phyloP scores from a whole-genome alignment of 2,797 vertebrate genomes.

The Sebastes elongatus region DNA sequence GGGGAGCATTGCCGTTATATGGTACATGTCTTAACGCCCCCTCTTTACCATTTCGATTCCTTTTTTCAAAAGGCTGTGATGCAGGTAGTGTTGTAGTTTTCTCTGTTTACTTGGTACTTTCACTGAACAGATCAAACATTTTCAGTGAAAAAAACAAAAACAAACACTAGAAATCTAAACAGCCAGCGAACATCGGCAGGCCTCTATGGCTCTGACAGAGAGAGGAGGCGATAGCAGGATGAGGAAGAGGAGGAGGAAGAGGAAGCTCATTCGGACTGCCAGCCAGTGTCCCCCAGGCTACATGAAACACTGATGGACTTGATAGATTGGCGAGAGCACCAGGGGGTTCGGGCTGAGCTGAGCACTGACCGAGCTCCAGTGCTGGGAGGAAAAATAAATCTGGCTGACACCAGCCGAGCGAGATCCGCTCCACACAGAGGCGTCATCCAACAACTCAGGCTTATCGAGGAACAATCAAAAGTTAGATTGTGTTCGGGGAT shows the following conservation, averaged over 20 bases:
- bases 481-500: slow-evolving; percentile 50
- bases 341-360: slow-evolving; percentile 57
- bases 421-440: slow-evolving; percentile 37
- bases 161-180: slow-evolving; percentile 35
- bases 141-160: slow-evolving; percentile 14
- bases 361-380: slow-evolving; percentile 52
- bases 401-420: slow-evolving; percentile 47
- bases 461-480: slow-evolving; percentile 58
- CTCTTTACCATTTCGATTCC: background rate
- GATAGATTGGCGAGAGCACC: slow-evolving; percentile 65
- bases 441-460: slow-evolving; percentile 25
- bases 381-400: slow-evolving; percentile 69
- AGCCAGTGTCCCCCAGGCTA: slow-evolving; percentile 70
- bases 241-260: slow-evolving; percentile 37
- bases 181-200: background rate
- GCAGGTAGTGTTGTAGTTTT: background rate
- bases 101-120: background rate
- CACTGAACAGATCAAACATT: slow-evolving; percentile 9
- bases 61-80: background rate
- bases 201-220: slow-evolving; percentile 14
- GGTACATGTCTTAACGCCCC: background rate
- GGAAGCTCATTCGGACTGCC: slow-evolving; percentile 60
- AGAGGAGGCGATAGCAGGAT: slow-evolving; percentile 9
- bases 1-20: background rate
- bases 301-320: slow-evolving; percentile 77